Evolutionary conservation across 2,113 vertebrate species (phyloP), one percentile per base, ranked within the genome.

Genomic region (Trochalopteron elliotii): DNA sequence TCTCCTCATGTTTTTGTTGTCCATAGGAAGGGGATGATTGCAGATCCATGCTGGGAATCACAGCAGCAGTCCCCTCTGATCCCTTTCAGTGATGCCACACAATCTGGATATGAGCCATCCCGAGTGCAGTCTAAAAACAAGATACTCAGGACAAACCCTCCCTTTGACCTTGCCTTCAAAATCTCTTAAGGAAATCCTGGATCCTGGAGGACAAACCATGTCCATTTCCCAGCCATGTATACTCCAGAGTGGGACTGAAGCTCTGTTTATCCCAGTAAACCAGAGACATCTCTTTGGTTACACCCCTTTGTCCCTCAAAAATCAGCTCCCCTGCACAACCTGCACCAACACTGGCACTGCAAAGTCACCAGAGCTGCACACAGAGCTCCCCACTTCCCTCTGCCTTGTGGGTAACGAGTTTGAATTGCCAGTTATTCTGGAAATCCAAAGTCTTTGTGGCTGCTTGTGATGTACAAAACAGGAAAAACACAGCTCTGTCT

Each of bases 21-120:
- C 9, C 0, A 0, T 0, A 39, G 42, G 27, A 75, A 40, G 12
- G 49, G 14, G 17, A 61, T 10, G 33, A 53, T 0, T 22, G 37
- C 25, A 79, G 81, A n/a, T 31, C 57, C 12, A 2, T 30, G 39
- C 16, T 42, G 47, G 50, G 85, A 80, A 44, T 11, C 11, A 20
- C 17, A 52, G 40, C 21, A 56, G 28, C 4, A 5, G 44, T 23
- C 81, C 59, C 30, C 15, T 37, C 35, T 13, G 44, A 47, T 53
- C 10, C 52, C 20, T 16, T 59, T 31, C 63, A 44, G 0, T 3
- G 11, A 7, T 23, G 16, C 65, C 33, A n/a, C n/a, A 8, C 13
- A 16, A 4, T 4, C 42, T 69, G 67, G 21, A 30, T 40, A 15
- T 3, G 28, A 75, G 2, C 7, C 69, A 45, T 25, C 6, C n/a